Base-by-base conservation (phyloP, 2,113 vertebrate species). In the Zootoca vivipara region DNA sequence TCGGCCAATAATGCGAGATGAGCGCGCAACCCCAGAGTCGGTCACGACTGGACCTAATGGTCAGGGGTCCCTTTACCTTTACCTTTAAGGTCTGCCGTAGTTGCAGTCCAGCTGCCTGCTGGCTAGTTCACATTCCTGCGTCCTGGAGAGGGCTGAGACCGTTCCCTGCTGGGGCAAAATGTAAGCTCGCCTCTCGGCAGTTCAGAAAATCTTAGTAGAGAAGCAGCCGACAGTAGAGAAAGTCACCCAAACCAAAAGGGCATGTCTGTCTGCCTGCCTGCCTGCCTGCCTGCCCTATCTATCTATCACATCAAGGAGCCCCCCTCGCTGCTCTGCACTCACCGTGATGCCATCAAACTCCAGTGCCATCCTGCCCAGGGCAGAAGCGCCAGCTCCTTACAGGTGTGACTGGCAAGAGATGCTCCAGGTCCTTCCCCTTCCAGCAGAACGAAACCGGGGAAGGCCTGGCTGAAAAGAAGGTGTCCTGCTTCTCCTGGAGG, bases 301-400 rank as follows among this genome's bases (percentile, higher is more conserved):
- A n/a, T 62, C 1, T 1, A 2, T 5, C 15, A 20, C 46, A 12
- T 46, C 9, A 2, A 6, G 16, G 42, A 42, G n/a, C 3, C 18
- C 58, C 16, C 16, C 58, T 9, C 9, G 15, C 8, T 1, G 42
- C 38, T 1, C 8, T 3, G 8, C 16, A 74, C 86, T 82, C n/a
- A 87, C 86, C 70, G 69, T 9, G 56, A 87, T 35, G 69, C 79
- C 79, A 28, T 75, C 70, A 10, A 75, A 75, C 20, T 87, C 86
- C 1, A 78, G 22, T 0, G 70, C 86, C 86, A 87, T 87, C 20
- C 5, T 67, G 84, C 24, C 72, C 52, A 5, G 12, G 42, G 20
- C 2, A 6, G 67, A 4, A 30, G 65, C 1, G 26, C 40, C 64
- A 12, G 67, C 28, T 8, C 30, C 69, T 58, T 1, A 2, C 15